Evolutionary conservation across 2,797 vertebrate species (phyloP).

Genomic region (Phataginus tetradactyla): DNA sequence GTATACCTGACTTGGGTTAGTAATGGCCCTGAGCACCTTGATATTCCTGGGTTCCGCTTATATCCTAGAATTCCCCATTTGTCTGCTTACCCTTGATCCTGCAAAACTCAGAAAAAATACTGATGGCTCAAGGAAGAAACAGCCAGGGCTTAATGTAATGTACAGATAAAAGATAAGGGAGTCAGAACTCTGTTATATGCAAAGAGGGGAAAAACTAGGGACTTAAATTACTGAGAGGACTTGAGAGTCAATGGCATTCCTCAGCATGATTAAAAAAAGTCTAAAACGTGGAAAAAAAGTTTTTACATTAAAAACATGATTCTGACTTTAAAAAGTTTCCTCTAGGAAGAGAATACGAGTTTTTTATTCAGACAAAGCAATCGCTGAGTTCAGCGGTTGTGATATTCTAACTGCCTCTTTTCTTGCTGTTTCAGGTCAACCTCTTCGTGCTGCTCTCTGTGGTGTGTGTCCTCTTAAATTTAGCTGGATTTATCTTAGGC

Average conservation of each 20-base stretch:
- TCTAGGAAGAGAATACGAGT: not conserved
- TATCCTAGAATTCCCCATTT: not conserved
- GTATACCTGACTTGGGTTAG: not conserved
- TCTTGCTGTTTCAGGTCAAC: constrained; percentile 88
- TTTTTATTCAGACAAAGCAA: not conserved
- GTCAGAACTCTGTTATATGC: not conserved
- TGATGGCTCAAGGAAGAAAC: not conserved
- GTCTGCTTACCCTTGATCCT: not conserved
- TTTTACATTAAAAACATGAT: not conserved
- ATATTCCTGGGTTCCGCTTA: not conserved
- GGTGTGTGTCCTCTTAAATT: constrained; percentile 91
- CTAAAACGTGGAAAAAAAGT: not conserved
- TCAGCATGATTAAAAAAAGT: constrained; percentile 4
- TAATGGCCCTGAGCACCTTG: not conserved
- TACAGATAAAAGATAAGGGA: not conserved
- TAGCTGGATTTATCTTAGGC: constrained; percentile 92
- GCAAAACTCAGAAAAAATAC: not conserved
- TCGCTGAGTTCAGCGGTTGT: not conserved
- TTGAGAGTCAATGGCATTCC: not conserved
- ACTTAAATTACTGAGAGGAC: constrained; percentile 6
- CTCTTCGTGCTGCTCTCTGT: constrained; percentile 92
- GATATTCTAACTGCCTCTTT: not conserved
- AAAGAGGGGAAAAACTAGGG: not conserved
- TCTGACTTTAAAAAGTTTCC: not conserved
- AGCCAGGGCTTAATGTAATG: not conserved